Evolutionary conservation across 2,113 vertebrate species (phyloP).

Genomic region (Scortum barcoo): DNA sequence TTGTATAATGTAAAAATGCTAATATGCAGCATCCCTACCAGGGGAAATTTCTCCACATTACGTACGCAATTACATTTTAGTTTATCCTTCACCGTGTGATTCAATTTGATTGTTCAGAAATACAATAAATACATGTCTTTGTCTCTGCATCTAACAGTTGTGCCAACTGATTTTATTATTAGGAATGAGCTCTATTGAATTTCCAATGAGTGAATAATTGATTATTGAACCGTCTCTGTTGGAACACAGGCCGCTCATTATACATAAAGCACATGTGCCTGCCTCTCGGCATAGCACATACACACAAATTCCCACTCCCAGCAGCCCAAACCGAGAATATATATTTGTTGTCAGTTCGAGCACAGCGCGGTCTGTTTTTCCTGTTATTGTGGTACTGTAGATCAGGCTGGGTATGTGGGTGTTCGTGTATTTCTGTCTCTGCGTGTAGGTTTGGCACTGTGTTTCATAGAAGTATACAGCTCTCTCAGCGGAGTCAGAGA

Average conservation of each 20-base stretch:
- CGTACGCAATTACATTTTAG: neutral
- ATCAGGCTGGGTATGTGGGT: neutral
- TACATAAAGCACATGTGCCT: slow-evolving; percentile 31
- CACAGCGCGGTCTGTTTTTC: neutral
- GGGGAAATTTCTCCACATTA: neutral
- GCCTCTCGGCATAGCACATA: neutral
- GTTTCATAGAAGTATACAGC: neutral
- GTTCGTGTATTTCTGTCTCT: slow-evolving; percentile 2
- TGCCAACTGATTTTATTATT: slow-evolving; percentile 45
- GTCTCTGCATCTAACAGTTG: neutral
- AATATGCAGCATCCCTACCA: neutral
- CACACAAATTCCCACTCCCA: neutral
- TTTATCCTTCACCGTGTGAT: neutral
- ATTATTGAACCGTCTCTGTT: slow-evolving; percentile 60
- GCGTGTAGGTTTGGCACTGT: slow-evolving; percentile 5
- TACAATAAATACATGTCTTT: neutral
- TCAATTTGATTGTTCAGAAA: neutral
- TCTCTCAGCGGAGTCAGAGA: slow-evolving; percentile 34
- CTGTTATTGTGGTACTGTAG: neutral
- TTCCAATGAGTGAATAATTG: slow-evolving; percentile 64
- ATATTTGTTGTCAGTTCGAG: neutral
- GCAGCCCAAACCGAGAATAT: slow-evolving; percentile 25
- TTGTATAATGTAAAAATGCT: neutral
- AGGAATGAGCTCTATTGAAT: slow-evolving; percentile 35
- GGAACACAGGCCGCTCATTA: slow-evolving; percentile 52